A percentile compares a stretch with the other conserved stretches of the same genome.
Conservation (phyloP, 2,888 invertebrate genomes). For the Ectobius pallidus region DNA sequence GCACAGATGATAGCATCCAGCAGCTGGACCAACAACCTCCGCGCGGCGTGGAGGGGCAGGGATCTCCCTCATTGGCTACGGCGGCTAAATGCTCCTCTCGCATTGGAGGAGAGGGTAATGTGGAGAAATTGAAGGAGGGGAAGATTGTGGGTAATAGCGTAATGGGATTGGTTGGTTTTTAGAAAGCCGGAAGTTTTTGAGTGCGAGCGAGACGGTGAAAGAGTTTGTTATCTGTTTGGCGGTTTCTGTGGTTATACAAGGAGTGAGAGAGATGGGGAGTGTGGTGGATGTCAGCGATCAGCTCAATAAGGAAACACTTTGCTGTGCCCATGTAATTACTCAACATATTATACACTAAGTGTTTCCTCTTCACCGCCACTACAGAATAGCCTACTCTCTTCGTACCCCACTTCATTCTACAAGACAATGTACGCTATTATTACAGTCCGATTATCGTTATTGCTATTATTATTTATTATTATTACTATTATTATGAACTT, state of each 20-base stretch:
- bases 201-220: neutral
- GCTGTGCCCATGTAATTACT: neutral
- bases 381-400: no score
- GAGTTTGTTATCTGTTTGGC: slow-evolving; percentile 27
- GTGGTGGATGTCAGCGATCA: neutral
- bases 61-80: slow-evolving; percentile 21
- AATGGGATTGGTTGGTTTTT: slow-evolving; percentile 18
- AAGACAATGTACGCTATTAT: no score
- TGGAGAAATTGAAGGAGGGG: slow-evolving; percentile 7
- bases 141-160: neutral
- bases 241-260: slow-evolving; percentile 26
- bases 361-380: no score
- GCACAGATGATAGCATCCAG: slow-evolving; percentile 6
- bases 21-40: neutral
- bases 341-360: neutral
- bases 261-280: neutral
- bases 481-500: no score
- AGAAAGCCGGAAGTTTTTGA: slow-evolving; percentile 3
- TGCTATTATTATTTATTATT: no score
- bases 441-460: no score
- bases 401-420: no score
- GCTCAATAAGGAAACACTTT: neutral
- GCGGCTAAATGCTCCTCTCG: neutral
- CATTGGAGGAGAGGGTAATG: slow-evolving; percentile 17
- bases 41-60: neutral